Base-by-base conservation (phyloP, 2,113 vertebrate genomes). In the Alethe diademata region DNA sequence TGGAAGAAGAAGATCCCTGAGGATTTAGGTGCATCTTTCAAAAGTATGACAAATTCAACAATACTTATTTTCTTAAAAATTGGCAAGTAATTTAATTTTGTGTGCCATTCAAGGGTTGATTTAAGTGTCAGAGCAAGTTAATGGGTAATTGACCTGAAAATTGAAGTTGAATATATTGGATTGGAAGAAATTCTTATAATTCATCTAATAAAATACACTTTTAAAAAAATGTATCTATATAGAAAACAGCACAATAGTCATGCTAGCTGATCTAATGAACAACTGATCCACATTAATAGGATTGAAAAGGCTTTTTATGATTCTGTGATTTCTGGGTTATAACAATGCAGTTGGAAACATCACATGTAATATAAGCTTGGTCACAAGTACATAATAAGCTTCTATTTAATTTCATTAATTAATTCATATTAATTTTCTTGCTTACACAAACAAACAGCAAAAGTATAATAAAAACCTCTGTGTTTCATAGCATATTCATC, bases 51-150 rank as follows among this genome's bases (percentile, higher is more conserved):
- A 92, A 81, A 78, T 71, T 84, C n/a, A 88, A 28, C 16, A 70
- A 29, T 70, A 51, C 8, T 13, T 78, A 26, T 31, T 48, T 73
- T 73, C 48, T 35, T 26, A 40, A 26, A 67, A 88, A 62, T 43
- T 38, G 14, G 9, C 53, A 72, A 72, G 35, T 78, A 84, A 78
- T 92, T 93, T 72, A n/a, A 70, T 96, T 79, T 65, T 60, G 17
- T 56, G 6, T 92, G n/a, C 25, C 42, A 11, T 75, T 42, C 38
- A 16, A 62, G 5, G 8, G 14, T 74, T 87, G 47, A 62, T 78
- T 81, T 87, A 78, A 48, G 61, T 91, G 31, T 13, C 33, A 67
- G 42, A 51, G 36, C 64, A 78, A 57, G 16, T 65, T 28, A 65
- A 19, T 43, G 48, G 33, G 45, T 75, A 71, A 64, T 51, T 71